phyloP scores from a whole-genome alignment of 2,888 invertebrate genomes.

The Phrixothrix hirtus region DNA sequence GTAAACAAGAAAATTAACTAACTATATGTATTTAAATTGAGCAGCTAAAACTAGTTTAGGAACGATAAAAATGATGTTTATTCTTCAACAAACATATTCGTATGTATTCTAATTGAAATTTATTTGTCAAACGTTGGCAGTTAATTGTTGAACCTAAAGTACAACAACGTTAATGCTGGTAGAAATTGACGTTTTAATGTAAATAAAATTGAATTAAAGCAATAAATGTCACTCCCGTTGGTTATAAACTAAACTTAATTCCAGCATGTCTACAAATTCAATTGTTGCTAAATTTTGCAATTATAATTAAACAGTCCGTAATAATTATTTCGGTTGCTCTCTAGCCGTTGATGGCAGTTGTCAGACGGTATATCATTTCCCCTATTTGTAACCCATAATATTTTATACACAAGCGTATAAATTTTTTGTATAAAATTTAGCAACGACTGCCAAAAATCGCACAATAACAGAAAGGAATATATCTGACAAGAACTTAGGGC shows the following conservation, averaged over 20 bases:
- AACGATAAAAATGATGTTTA: too few species aligned
- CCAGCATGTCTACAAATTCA: conserved; percentile 24
- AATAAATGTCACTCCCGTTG: conserved; percentile 28
- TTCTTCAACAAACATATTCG: too few species aligned
- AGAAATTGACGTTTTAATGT: conserved; percentile 24
- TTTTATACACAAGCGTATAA: background rate
- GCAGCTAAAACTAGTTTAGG: too few species aligned
- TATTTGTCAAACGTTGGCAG: too few species aligned
- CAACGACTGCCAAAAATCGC: background rate
- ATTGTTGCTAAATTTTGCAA: conserved; percentile 29
- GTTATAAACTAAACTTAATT: conserved; percentile 19
- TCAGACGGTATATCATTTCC: too few species aligned
- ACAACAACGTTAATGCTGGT: conserved; percentile 11
- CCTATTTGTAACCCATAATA: background rate
- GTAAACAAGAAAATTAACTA: too few species aligned
- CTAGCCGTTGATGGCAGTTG: too few species aligned
- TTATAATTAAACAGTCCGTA: conserved; percentile 27
- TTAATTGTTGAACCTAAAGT: too few species aligned
- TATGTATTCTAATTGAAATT: too few species aligned
- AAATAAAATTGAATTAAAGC: conserved; percentile 26
- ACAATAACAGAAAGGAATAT: conserved; percentile 18
- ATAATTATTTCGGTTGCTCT: conserved; percentile 27
- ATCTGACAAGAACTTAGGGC: conserved; percentile 26
- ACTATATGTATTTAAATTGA: too few species aligned
- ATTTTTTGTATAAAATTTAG: background rate